Evolutionary conservation across 2,888 invertebrate genomes (phyloP).

Genomic region (Philereme transversata): DNA sequence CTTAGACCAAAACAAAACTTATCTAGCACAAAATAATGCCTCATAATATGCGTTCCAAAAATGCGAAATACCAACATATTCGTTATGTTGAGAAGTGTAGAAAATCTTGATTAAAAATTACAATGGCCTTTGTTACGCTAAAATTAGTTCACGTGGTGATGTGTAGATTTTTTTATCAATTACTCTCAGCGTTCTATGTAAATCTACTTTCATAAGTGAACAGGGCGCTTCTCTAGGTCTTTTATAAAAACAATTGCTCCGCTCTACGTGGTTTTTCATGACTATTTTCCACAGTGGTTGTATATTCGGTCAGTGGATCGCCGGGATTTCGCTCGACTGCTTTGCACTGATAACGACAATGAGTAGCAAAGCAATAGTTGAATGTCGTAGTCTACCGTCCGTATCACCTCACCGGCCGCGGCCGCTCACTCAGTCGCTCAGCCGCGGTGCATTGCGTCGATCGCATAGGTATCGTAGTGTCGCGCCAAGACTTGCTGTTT

Average conservation of each 20-base stretch:
- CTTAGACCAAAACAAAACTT: not conserved
- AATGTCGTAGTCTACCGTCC: constrained; percentile 19
- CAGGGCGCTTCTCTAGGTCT: not conserved
- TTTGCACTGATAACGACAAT: constrained; percentile 70
- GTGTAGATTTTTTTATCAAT: constrained; percentile 18
- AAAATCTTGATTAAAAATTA: constrained; percentile 52
- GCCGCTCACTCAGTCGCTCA: constrained; percentile 46
- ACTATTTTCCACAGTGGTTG: constrained; percentile 23
- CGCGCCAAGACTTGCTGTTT: constrained; percentile 50
- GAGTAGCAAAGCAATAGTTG: constrained; percentile 32
- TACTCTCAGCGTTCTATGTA: constrained; percentile 2
- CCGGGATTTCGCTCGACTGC: constrained; percentile 63
- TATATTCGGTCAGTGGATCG: constrained; percentile 37
- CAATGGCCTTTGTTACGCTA: constrained; percentile 57
- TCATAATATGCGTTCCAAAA: not conserved
- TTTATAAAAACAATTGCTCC: constrained; percentile 3
- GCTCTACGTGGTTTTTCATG: constrained; percentile 8
- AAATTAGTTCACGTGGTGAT: constrained; percentile 34
- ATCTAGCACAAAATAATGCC: not conserved
- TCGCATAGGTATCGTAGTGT: constrained; percentile 31
- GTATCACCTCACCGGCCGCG: constrained; percentile 9
- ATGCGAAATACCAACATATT: constrained; percentile 14
- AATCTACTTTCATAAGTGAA: constrained; percentile 20
- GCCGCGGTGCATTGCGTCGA: constrained; percentile 49
- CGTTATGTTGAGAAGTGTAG: constrained; percentile 22